A percentile compares a stretch with the other conserved stretches of the same genome.
These are phyloP conservation scores for Uropetala carovei DNA, from an alignment of 2,888 invertebrate genomes.

Conservation along the genomic window DNA sequence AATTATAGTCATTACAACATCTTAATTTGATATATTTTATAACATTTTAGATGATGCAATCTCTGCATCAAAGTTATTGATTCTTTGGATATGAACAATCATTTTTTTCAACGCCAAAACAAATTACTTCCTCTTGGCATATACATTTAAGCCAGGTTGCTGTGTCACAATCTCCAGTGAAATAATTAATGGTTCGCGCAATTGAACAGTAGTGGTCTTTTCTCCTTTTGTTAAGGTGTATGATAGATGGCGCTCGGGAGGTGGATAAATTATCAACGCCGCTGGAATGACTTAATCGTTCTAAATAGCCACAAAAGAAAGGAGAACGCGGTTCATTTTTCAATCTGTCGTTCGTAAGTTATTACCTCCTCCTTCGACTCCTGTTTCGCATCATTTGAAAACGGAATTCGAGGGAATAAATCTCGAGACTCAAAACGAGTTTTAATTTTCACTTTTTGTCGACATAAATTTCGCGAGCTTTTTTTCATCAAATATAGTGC, in stretches of 20 bases:
- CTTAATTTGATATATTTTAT: conserved; percentile 49
- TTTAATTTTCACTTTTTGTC: too few species aligned
- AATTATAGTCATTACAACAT: conserved; percentile 49
- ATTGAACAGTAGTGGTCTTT: background rate
- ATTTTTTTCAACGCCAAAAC: conserved; percentile 6
- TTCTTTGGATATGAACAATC: conserved; percentile 20
- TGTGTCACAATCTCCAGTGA: conserved; percentile 20
- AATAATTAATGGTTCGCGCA: background rate
- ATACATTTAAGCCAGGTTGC: background rate
- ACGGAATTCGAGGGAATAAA: too few species aligned
- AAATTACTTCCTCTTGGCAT: background rate
- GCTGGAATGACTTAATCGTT: background rate
- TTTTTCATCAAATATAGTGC: too few species aligned
- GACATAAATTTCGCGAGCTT: too few species aligned
- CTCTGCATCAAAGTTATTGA: conserved; percentile 47
- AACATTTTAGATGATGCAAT: conserved; percentile 59
- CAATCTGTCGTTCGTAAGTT: too few species aligned
- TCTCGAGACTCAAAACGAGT: too few species aligned
- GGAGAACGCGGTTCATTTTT: too few species aligned
- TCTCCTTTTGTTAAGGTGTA: background rate
- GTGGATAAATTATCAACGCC: too few species aligned
- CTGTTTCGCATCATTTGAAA: too few species aligned
- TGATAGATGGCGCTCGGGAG: too few species aligned
- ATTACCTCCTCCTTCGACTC: too few species aligned
- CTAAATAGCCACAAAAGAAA: conserved; percentile 2